phyloP scores from a whole-genome alignment of 2,797 vertebrate genomes.

The Choloepus didactylus region DNA sequence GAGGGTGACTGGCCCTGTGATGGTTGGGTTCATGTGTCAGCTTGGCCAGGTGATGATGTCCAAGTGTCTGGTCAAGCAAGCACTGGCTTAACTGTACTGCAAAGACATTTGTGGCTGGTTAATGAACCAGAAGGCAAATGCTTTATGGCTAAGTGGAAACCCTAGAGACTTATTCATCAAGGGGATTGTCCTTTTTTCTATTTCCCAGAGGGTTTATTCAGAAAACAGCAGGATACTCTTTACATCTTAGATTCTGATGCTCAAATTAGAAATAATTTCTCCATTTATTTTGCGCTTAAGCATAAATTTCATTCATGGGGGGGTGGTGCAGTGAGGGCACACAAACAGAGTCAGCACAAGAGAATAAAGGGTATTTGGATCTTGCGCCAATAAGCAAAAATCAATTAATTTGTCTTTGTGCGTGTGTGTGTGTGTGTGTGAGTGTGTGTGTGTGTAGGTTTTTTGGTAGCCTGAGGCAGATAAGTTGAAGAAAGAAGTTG shows the following conservation, averaged over 20 bases:
- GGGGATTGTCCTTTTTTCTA: not conserved
- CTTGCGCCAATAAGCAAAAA: not conserved
- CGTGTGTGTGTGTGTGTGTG: not conserved
- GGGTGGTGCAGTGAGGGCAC: not conserved
- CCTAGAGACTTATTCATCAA: not conserved
- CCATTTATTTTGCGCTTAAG: constrained; percentile 23
- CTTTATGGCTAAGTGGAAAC: not conserved
- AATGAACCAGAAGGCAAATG: not conserved
- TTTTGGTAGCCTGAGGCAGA: not conserved
- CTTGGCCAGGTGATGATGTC: no score
- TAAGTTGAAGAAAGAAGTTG: not conserved
- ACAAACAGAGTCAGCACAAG: not conserved
- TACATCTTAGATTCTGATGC: constrained; percentile 21
- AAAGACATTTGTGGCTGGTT: no score
- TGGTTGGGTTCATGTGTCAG: no score
- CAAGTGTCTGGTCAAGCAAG: no score
- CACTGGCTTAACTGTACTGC: no score
- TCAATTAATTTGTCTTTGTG: not conserved
- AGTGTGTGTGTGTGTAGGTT: no score
- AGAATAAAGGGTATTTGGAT: not conserved
- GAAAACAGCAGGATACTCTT: not conserved
- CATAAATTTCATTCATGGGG: constrained; percentile 24
- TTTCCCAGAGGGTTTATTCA: constrained; percentile 18
- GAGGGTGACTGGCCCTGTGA: not conserved
- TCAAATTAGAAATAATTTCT: constrained; percentile 52